These are phyloP conservation scores for Fregetta grallaria DNA, from an alignment of 2,113 vertebrate genomes.

Conservation along the genomic window DNA sequence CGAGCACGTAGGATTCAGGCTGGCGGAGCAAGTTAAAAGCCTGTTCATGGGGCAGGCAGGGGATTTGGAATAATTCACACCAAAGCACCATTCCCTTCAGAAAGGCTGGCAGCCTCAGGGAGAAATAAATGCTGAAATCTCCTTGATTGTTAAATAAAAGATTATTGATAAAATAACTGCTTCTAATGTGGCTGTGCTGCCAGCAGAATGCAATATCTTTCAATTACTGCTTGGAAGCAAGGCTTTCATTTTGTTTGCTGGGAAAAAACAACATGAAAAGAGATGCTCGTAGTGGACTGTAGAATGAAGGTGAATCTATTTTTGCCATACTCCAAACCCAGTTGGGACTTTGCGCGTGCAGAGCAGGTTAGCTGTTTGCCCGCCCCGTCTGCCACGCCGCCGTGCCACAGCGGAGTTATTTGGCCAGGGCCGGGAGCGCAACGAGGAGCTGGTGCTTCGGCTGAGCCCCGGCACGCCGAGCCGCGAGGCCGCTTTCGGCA, in stretches of 20 bases:
- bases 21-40: background rate
- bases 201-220: constrained; percentile 8
- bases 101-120: constrained; percentile 31
- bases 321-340: background rate
- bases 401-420: accelerated
- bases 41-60: background rate
- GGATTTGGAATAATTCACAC: background rate
- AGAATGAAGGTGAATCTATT: background rate
- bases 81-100: background rate
- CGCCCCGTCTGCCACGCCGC: background rate
- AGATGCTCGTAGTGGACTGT: background rate
- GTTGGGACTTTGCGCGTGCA: accelerated
- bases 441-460: background rate
- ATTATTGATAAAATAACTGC: constrained; percentile 57
- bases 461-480: background rate
- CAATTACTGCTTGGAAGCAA: constrained; percentile 6
- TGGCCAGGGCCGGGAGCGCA: background rate
- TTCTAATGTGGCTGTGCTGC: constrained; percentile 32
- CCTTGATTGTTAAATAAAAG: constrained; percentile 66
- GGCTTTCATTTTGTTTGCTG: constrained; percentile 1
- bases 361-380: background rate
- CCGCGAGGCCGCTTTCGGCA: accelerated
- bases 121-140: constrained; percentile 49
- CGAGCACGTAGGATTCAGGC: background rate
- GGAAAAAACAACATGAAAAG: constrained; percentile 9